phyloP scores from a whole-genome alignment of 1,140 invertebrate species.

The Zaprionus inermis region DNA sequence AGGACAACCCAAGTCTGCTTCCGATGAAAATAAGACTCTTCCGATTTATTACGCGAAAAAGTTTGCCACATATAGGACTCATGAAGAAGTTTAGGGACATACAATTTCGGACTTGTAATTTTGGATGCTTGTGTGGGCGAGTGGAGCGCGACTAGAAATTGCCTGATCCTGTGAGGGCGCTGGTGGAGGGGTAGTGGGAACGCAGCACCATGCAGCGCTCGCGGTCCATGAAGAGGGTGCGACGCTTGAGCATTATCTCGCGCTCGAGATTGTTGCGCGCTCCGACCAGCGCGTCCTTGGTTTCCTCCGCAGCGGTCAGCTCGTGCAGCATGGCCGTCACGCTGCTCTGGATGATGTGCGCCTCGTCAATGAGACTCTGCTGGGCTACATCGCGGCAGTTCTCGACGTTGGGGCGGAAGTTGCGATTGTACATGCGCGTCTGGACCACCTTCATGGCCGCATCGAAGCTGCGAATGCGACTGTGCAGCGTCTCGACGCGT shows the following conservation, averaged over 20 bases:
- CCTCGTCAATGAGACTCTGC: constrained; percentile 90
- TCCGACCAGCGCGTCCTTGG: constrained; percentile 86
- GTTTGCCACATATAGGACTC: background rate
- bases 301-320: constrained; percentile 86
- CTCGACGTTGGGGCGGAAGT: constrained; percentile 88
- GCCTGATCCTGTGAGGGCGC: constrained; percentile 86
- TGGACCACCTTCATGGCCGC: constrained; percentile 91
- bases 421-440: constrained; percentile 89
- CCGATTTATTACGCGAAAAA: background rate
- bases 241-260: constrained; percentile 89
- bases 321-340: constrained; percentile 87
- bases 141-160: constrained; percentile 15
- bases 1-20: no score
- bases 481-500: constrained; percentile 87
- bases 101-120: constrained; percentile 34
- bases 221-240: constrained; percentile 89
- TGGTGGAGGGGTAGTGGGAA: constrained; percentile 88
- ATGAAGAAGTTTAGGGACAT: background rate
- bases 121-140: background rate
- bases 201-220: constrained; percentile 87
- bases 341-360: constrained; percentile 88
- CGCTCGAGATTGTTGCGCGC: constrained; percentile 87
- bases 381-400: constrained; percentile 89
- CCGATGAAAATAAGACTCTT: background rate
- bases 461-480: constrained; percentile 88